Base-by-base conservation (phyloP, 2,113 vertebrate genomes). In the Xenopus borealis region DNA sequence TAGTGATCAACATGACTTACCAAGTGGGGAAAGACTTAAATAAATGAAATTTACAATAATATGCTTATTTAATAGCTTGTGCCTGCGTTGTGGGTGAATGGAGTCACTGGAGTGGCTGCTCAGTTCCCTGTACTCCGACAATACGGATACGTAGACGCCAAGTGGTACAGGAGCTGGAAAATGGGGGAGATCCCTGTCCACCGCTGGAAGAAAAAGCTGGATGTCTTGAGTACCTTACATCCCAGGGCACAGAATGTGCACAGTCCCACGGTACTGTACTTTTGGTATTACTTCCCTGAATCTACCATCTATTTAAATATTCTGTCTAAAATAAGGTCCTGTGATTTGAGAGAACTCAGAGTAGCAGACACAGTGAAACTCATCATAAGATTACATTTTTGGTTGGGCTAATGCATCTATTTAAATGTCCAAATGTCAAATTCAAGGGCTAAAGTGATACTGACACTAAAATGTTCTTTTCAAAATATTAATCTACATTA, bases 21-120 rank as follows among this genome's bases (percentile, higher is more conserved):
- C 3, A 16, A 50, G 10, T 11, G 12, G 12, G 9, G 9, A 13
- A 11, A 13, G 12, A 9, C 9, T 47, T 57, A 14, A 9, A 57
- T 57, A 14, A 57, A 57, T n/a, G 12, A 16, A 9, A 57, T 40
- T 40, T 40, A 40, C 33, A 40, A 40, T 6, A 50, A 19, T 66
- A 12, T 67, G 44, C 19, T 77, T 63, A 10, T 57, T 20, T 10
- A 87, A 11, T 85, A 98, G 96, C 91, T 82, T 83, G 88, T 81
- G 85, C 93, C 0, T 98, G 95, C 30, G 46, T 87, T 2, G 94
- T 96, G 33, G 91, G 93, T 13, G 87, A 93, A 73, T 98, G 96
- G 96, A 95, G 94, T 69, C 87, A 90, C 0, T 98, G 96, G 96
- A 98, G 96, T 0, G 92, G 93, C 63, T 98, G 96, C 27, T 87